These are phyloP conservation scores for Idris sp. DNA, from an alignment of 1,140 invertebrate species.

Conservation along the genomic window DNA sequence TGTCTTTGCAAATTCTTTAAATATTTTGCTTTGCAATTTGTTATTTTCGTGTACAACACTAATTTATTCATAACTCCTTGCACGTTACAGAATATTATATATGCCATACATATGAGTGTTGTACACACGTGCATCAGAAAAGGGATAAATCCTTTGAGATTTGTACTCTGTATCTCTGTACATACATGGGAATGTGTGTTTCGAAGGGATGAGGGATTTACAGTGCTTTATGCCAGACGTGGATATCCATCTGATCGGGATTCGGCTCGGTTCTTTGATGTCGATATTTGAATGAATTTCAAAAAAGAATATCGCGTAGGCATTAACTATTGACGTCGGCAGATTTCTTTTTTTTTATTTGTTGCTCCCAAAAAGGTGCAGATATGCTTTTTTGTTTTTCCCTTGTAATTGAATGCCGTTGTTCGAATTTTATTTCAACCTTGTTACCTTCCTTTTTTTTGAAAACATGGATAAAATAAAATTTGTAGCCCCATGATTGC, in stretches of 20 bases:
- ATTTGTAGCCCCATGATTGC: too few relatives aligned
- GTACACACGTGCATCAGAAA: constrained; percentile 54
- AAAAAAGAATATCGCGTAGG: constrained; percentile 60
- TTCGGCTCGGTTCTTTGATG: constrained; percentile 69
- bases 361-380: too few relatives aligned
- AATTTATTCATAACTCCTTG: constrained; percentile 59
- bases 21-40: too few relatives aligned
- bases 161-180: constrained; percentile 57
- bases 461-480: too few relatives aligned
- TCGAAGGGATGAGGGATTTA: constrained; percentile 48
- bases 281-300: constrained; percentile 64
- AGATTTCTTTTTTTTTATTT: too few relatives aligned
- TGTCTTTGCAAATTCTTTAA: too few relatives aligned
- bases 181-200: constrained; percentile 37
- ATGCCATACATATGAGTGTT: constrained; percentile 29
- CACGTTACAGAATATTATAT: constrained; percentile 54
- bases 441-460: too few relatives aligned
- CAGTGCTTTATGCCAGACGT: constrained; percentile 44
- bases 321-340: constrained; percentile 49
- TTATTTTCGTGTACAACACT: too few relatives aligned
- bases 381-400: constrained; percentile 18
- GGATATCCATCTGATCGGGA: constrained; percentile 66
- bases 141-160: constrained; percentile 63
- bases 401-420: constrained; percentile 14
- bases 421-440: constrained; percentile 1